phyloP scores from a whole-genome alignment of 2,113 vertebrate species.

The Antechinus flavipes region DNA sequence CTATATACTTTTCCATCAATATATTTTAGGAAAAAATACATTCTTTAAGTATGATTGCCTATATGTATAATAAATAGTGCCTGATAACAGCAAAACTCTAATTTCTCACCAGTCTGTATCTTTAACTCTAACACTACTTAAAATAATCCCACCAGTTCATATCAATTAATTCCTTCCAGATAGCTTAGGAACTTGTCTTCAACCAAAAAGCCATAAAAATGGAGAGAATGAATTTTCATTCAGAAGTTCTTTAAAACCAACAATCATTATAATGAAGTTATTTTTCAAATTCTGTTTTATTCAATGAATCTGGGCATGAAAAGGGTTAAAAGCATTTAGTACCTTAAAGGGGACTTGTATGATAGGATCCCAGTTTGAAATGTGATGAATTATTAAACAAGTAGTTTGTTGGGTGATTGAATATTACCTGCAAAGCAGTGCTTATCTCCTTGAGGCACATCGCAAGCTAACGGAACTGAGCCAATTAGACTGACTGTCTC shows the following conservation, averaged over 20 bases:
- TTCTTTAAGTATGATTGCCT: conserved; percentile 29
- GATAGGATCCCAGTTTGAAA: conserved; percentile 71
- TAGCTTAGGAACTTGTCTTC: conserved; percentile 8
- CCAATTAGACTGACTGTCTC: conserved; percentile 89
- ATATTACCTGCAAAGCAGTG: conserved; percentile 83
- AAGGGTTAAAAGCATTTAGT: conserved; percentile 70
- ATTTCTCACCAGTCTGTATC: not conserved
- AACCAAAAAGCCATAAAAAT: not conserved
- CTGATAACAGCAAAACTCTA: not conserved
- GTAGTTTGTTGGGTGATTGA: conserved; percentile 84
- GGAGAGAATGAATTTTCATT: not conserved
- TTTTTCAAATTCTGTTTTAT: conserved; percentile 18
- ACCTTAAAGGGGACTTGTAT: conserved; percentile 70
- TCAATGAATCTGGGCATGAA: conserved; percentile 18
- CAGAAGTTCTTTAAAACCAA: conserved; percentile 26
- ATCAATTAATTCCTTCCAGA: not conserved
- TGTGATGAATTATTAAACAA: conserved; percentile 86
- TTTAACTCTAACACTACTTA: conserved; percentile 25
- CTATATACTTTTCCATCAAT: not conserved
- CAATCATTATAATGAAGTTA: not conserved
- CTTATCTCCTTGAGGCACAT: conserved; percentile 83
- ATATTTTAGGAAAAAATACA: conserved; percentile 17
- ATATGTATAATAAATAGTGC: not conserved
- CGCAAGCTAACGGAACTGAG: conserved; percentile 83
- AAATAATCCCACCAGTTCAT: conserved; percentile 31